phyloP scores from a whole-genome alignment of 2,113 vertebrate genomes.

The Scopus umbretta region DNA sequence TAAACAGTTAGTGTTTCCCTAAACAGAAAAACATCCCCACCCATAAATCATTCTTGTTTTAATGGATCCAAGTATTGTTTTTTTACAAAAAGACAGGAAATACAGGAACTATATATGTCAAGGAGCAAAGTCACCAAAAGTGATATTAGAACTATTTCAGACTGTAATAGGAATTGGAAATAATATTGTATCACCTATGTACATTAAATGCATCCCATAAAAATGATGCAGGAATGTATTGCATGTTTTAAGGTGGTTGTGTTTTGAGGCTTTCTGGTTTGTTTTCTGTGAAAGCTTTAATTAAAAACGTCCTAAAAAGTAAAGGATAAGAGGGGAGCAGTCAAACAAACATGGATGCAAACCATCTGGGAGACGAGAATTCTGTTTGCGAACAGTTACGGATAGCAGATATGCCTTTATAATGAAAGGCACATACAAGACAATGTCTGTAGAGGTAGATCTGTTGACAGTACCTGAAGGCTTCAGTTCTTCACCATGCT shows the following conservation, averaged over 20 bases:
- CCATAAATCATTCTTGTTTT: neutral
- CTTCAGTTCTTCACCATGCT: neutral
- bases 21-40: accelerated
- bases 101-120: neutral
- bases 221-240: neutral
- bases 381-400: neutral
- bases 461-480: neutral
- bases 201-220: neutral
- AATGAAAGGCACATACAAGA: neutral
- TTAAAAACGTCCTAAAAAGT: neutral
- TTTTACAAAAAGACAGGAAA: neutral
- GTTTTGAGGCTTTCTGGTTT: neutral
- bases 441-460: no score
- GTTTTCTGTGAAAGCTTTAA: neutral
- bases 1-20: neutral
- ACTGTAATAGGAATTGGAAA: neutral
- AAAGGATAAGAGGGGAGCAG: neutral
- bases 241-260: neutral
- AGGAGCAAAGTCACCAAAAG: neutral
- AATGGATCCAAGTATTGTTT: neutral
- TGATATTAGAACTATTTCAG: neutral
- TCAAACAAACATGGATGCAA: neutral
- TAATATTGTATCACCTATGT: accelerated
- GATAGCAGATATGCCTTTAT: neutral
- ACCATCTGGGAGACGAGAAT: neutral